These are phyloP conservation scores for Megaleporinus macrocephalus DNA, from an alignment of 2,113 vertebrate genomes.

Conservation along the genomic window DNA sequence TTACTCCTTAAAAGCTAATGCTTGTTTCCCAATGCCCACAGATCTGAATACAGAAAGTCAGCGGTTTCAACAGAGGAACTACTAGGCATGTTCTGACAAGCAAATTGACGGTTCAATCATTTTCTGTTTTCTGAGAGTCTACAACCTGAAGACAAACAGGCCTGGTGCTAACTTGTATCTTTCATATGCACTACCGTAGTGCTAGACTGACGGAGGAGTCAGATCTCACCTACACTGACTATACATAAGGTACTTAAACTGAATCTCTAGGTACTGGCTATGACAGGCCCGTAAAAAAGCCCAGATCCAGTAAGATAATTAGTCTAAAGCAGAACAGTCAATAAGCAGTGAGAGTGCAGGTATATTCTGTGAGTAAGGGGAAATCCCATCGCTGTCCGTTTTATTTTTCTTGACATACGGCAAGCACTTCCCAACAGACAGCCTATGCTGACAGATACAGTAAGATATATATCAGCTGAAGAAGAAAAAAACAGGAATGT, in stretches of 20 bases:
- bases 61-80: constrained; percentile 33
- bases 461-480: neutral
- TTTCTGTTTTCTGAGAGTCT: constrained; percentile 49
- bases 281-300: neutral
- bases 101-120: constrained; percentile 48
- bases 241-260: too few relatives aligned
- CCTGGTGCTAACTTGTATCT: constrained; percentile 50
- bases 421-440: constrained; percentile 21
- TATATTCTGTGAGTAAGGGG: constrained; percentile 23
- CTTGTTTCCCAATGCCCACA: constrained; percentile 7
- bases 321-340: neutral
- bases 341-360: neutral
- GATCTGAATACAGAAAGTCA: constrained; percentile 35
- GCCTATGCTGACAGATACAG: neutral
- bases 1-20: neutral
- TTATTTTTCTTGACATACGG: constrained; percentile 19
- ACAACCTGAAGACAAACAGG: constrained; percentile 52
- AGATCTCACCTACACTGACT: neutral
- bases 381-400: constrained; percentile 32
- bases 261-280: too few relatives aligned
- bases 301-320: neutral
- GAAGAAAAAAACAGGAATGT: neutral
- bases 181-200: constrained; percentile 16
- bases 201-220: constrained; percentile 16
- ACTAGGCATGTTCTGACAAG: constrained; percentile 54